These are phyloP conservation scores for Gouania willdenowi DNA, from an alignment of 2,797 vertebrate species.

Conservation along the genomic window DNA sequence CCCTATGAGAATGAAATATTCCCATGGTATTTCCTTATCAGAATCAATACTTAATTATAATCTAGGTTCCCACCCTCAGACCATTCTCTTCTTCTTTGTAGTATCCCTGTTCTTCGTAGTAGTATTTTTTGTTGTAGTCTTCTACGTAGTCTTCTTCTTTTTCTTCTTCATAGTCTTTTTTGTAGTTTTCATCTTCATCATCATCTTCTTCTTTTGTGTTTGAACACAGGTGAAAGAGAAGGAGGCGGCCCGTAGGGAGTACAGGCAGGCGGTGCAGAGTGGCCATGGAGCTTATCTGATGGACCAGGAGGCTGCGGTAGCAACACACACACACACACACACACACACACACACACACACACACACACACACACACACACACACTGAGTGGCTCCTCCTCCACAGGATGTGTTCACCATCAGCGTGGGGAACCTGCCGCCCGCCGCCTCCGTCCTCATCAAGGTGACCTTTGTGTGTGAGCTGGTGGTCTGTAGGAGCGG, in stretches of 20 bases:
- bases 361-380: neutral
- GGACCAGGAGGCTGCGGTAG: conserved; percentile 86
- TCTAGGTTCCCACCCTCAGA: too few species aligned
- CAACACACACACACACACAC: conserved; percentile 17
- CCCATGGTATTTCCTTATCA: too few species aligned
- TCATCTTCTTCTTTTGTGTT: neutral
- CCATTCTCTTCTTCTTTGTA: too few species aligned
- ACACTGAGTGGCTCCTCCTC: neutral
- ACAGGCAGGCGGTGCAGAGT: conserved; percentile 74
- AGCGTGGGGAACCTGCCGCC: conserved; percentile 86
- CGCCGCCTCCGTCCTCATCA: conserved; percentile 81
- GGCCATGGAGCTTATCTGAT: conserved; percentile 88
- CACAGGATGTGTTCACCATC: conserved; percentile 86
- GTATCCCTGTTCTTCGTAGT: too few species aligned
- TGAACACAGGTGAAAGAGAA: conserved; percentile 85
- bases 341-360: neutral
- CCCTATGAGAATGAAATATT: too few species aligned
- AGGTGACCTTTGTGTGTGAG: conserved; percentile 85
- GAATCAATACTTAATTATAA: too few species aligned
- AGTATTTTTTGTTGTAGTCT: too few species aligned
- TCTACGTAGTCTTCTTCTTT: too few species aligned
- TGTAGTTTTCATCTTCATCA: neutral
- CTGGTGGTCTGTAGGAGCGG: conserved; percentile 65
- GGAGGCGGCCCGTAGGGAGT: conserved; percentile 77
- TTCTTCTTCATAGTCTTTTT: too few species aligned